Evolutionary conservation across 2,797 vertebrate species (phyloP), one percentile per base, ranked within the genome.

Genomic region (Scomberomorus guttatus): DNA sequence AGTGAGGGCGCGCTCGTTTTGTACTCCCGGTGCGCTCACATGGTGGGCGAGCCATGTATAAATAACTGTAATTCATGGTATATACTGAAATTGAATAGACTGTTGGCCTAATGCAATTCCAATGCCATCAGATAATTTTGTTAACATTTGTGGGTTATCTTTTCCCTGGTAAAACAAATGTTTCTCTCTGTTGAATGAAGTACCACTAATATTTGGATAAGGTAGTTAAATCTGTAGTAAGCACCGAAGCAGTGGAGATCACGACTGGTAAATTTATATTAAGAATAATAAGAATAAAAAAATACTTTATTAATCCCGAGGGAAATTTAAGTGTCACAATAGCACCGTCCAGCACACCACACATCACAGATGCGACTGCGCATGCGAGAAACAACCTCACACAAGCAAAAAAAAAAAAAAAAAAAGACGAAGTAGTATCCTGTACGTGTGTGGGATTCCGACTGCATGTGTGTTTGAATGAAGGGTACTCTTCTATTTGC

Each of bases 321-420:
- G 39, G 39, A 2, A 4, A 12, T 42, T 29, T 29, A 29, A 29
- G 27, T 29, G 27, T 29, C 27, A 29, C 27, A 29, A 42, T 5
- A 46, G 15, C 44, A 46, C 14, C 15, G 15, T 46, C 44, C 42
- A 44, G 42, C 42, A 44, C 13, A 44, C 34, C 12, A 15, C 15
- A 44, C 37, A 3, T 37, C 42, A 18, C 15, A 54, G 42, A 13
- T 2, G 4, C 48, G 12, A 13, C 54, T 72, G 86, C 80, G 81
- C 83, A 83, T 83, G 83, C 79, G 78, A 64, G 34, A 29, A 44
- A 50, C 64, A 59, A 68, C 27, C 42, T 39, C 68, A 39, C 39
- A 37, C 70, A 60, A 5, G 51, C 54, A 66, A 20, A 68, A 61
- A 60, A 85, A 46, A 46, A 44, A 8, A 6, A 46, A 46, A 17